Conservation (phyloP, 2,888 invertebrate genomes). For the Prionchulus punctatus region DNA sequence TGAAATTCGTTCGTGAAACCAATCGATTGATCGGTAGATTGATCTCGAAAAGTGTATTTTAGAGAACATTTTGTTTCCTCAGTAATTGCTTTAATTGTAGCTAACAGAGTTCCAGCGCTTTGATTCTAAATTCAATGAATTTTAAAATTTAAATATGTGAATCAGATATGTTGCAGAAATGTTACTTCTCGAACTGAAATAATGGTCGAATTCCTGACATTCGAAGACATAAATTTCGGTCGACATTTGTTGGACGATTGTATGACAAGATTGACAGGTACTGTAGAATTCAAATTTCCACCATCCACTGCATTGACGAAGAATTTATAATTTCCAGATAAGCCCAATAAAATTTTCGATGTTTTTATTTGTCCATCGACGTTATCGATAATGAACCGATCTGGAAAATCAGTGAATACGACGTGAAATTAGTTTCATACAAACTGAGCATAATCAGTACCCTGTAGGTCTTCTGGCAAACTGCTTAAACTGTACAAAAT, state of each 20-base stretch:
- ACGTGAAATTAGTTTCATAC: background rate
- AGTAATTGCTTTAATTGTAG: background rate
- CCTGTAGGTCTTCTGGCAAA: background rate
- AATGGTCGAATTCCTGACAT: background rate
- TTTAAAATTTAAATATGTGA: too few relatives aligned
- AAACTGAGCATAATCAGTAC: background rate
- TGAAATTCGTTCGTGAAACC: background rate
- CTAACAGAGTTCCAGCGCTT: background rate
- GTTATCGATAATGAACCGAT: background rate
- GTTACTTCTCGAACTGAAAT: background rate
- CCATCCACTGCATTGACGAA: background rate
- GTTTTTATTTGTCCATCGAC: background rate
- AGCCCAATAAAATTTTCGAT: background rate
- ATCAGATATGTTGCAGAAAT: background rate
- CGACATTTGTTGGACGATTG: background rate
- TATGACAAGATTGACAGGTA: background rate
- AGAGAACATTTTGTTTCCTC: background rate
- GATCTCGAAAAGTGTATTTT: background rate
- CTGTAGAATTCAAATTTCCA: background rate
- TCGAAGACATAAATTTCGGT: background rate
- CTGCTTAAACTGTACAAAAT: background rate
- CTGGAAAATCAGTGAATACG: background rate
- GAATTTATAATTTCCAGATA: background rate
- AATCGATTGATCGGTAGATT: background rate
- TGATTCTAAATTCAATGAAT: background rate